These are phyloP conservation scores for Harpagifer antarcticus DNA, from an alignment of 2,797 vertebrate genomes.

Conservation along the genomic window DNA sequence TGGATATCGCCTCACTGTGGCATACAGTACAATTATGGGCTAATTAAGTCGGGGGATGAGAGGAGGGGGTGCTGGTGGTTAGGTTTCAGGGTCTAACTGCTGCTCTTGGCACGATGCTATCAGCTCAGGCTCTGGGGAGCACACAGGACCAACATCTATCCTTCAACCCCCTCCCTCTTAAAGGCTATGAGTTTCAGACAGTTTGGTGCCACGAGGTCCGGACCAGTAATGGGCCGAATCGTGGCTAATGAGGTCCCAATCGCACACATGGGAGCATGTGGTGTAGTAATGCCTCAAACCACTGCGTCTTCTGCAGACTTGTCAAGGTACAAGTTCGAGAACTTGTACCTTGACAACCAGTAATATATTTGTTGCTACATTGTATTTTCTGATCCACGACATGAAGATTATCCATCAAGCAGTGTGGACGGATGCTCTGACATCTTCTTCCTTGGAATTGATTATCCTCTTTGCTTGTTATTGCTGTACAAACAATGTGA, in stretches of 20 bases:
- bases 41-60: constrained; percentile 74
- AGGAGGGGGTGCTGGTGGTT: constrained; percentile 55
- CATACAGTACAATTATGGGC: constrained; percentile 81
- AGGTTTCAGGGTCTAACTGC: constrained; percentile 75
- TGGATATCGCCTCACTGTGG: constrained; percentile 66
- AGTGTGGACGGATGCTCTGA: neutral
- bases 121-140: constrained; percentile 63
- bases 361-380: neutral
- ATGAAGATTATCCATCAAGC: neutral
- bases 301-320: constrained; percentile 16
- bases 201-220: constrained; percentile 77
- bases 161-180: constrained; percentile 36
- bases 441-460: neutral
- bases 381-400: neutral
- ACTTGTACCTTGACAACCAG: too few species aligned
- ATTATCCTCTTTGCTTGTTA: neutral
- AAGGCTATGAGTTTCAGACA: constrained; percentile 74
- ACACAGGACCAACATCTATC: constrained; percentile 52
- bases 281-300: constrained; percentile 33
- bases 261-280: constrained; percentile 63
- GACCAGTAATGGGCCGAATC: constrained; percentile 72
- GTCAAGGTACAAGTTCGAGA: neutral
- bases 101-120: constrained; percentile 77
- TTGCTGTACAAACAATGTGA: constrained; percentile 20
- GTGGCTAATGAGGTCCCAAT: constrained; percentile 67